A percentile compares a stretch with the other conserved stretches of the same genome.
Conservation (phyloP, 1,140 invertebrate species). For the Neodiprion virginianus region DNA sequence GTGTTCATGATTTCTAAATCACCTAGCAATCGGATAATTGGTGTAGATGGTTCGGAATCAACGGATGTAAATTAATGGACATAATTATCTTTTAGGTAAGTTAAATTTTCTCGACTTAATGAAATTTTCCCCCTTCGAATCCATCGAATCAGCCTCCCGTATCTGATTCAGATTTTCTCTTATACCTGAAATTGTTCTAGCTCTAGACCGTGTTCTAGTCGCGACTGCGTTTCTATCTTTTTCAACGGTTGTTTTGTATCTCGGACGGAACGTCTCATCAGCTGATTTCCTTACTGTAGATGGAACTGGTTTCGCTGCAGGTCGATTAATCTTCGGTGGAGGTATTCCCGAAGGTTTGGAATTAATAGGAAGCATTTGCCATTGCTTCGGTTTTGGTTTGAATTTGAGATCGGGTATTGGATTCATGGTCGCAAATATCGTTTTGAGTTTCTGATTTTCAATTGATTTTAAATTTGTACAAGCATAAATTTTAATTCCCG, state of each 20-base stretch:
- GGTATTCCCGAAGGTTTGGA: too few species aligned
- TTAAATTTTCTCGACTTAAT: neutral
- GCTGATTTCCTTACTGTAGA: too few species aligned
- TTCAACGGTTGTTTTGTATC: neutral
- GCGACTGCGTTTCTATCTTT: neutral
- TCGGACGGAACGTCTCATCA: neutral
- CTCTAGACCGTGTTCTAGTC: neutral
- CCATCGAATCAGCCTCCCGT: too few species aligned
- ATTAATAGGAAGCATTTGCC: too few species aligned
- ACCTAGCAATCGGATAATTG: neutral
- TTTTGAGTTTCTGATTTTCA: too few species aligned
- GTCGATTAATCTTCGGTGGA: too few species aligned
- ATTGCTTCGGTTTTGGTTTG: too few species aligned
- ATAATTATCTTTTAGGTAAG: neutral
- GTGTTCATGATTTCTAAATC: neutral
- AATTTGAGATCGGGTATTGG: too few species aligned
- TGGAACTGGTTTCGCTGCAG: too few species aligned
- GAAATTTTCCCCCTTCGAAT: neutral
- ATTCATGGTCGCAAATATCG: too few species aligned
- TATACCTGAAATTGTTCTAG: neutral
- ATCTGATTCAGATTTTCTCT: too few species aligned
- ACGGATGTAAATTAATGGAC: neutral
- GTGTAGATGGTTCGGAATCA: neutral
- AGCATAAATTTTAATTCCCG: neutral
- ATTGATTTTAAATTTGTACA: too few species aligned